Percentiles rank a stretch among this genome's conserved stretches.
phyloP scores from a whole-genome alignment of 2,888 invertebrate species.

The Chrysotoxum bicinctum region DNA sequence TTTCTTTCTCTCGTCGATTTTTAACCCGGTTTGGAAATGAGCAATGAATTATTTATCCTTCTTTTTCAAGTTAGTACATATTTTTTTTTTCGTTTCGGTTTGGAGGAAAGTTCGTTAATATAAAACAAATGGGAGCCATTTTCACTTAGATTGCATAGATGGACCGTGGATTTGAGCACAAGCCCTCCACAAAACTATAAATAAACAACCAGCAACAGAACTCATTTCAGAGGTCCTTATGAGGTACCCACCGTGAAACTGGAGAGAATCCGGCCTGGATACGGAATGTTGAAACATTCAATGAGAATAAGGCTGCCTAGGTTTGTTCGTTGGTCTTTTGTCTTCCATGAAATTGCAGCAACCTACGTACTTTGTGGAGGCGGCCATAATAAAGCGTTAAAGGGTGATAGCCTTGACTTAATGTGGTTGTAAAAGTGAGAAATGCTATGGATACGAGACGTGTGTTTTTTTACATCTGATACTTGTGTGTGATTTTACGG shows the following conservation, averaged over 20 bases:
- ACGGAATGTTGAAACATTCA: conserved; percentile 2
- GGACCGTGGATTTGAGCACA: conserved; percentile 19
- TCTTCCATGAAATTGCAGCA: conserved; percentile 34
- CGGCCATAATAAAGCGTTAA: conserved; percentile 32
- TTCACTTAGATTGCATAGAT: conserved; percentile 49
- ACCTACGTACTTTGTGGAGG: neutral
- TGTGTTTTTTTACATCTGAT: neutral
- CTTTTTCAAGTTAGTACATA: neutral
- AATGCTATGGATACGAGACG: conserved; percentile 6
- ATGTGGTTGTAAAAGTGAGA: conserved; percentile 45
- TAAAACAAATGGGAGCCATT: conserved; percentile 32
- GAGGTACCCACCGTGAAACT: neutral
- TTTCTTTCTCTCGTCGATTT: neutral
- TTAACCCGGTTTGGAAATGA: conserved; percentile 12
- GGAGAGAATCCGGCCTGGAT: neutral
- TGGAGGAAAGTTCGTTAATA: conserved; percentile 25
- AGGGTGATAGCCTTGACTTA: conserved; percentile 44
- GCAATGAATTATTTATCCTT: conserved; percentile 50
- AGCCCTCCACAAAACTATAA: conserved; percentile 34
- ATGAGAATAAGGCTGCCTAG: conserved; percentile 27
- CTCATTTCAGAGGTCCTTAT: conserved; percentile 1
- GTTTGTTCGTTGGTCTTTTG: conserved; percentile 26
- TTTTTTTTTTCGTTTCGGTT: neutral
- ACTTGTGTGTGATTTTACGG: neutral
- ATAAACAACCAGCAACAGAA: conserved; percentile 32